Percentiles rank a stretch among this genome's conserved stretches.
Evolutionary conservation across 1,140 invertebrate genomes (phyloP).

Genomic region (Bombus turneri): DNA sequence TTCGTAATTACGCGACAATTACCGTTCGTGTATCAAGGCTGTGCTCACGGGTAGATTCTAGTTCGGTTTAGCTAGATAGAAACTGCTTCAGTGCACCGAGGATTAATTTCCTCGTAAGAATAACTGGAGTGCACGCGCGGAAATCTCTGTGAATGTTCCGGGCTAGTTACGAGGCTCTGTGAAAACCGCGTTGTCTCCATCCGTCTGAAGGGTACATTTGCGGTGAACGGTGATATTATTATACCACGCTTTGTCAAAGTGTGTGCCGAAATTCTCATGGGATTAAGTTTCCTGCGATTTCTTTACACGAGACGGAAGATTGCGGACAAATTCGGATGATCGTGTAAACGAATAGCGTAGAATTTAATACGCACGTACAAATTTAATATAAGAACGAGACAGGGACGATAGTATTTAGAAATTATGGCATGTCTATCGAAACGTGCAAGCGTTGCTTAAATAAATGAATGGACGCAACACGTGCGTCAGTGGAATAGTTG

Average conservation of each 20-base stretch:
- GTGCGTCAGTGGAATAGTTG: no score
- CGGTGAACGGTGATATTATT: background rate
- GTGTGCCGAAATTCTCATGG: background rate
- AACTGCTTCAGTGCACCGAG: background rate
- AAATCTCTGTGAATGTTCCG: background rate
- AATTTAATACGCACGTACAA: background rate
- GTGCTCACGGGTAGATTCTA: background rate
- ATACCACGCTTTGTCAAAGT: background rate
- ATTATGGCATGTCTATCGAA: no score
- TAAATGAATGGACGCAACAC: no score
- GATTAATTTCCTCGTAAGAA: constrained; percentile 43
- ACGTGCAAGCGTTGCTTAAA: no score
- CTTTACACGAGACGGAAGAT: background rate
- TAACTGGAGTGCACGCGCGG: constrained; percentile 10
- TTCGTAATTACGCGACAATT: constrained; percentile 45
- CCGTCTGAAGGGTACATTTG: background rate
- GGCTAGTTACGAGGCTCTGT: background rate
- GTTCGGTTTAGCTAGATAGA: constrained; percentile 18
- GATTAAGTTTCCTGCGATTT: background rate
- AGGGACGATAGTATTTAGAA: no score
- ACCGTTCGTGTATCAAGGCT: constrained; percentile 13
- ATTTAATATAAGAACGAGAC: no score
- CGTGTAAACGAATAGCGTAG: background rate
- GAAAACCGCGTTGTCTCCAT: background rate
- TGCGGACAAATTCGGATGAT: no score